Base-by-base conservation (phyloP, 2,888 invertebrate species). In the Sthenelais limicola region DNA sequence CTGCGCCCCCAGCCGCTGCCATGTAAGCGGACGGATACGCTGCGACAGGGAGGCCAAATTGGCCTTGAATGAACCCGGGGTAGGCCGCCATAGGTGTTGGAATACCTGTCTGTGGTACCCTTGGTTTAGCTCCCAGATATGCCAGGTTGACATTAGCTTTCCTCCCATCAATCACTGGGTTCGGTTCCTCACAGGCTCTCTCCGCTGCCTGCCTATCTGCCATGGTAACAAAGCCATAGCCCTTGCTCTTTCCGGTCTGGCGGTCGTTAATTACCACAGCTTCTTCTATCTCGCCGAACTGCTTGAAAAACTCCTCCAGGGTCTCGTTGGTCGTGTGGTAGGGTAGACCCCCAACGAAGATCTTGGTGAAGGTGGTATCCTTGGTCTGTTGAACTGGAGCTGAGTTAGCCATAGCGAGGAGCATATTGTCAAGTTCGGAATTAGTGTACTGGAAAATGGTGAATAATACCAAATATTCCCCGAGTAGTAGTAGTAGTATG, bases 61-160 rank as follows among this genome's bases (percentile, higher is more conserved):
- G 68, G 7, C 68, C 28, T 43, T 47, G 49, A 24, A 49, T 15
- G 48, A 68, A 47, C n/a, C 32, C 49, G 1, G 47, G 26, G 49
- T 68, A 68, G 32, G 38, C 68, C n/a, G n/a, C 38, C 5, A 68
- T 48, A 47, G 43, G 68, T 15, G 47, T 26, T 24, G 68, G 70
- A 26, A 68, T n/a, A n/a, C 43, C 67, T 15, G 48, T 48, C 49
- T 68, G 51, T 28, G 48, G 51, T 48, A 62, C 38, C 35, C 52
- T 2, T 4, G 70, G 97, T 89, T 98, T 98, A 77, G 97, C 97
- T 85, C 98, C 98, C 82, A 98, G 91, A 87, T 97, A 97, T 79
- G 97, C 98, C 83, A 98, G 91, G 90, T 98, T 98, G 68, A 98
- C 98, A 89, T 98, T 98, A 75, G 97, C 97, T 91, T 98, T 98